Evolutionary conservation across 2,113 vertebrate genomes (phyloP), one percentile per base, ranked within the genome.

Genomic region (Mesitornis unicolor): DNA sequence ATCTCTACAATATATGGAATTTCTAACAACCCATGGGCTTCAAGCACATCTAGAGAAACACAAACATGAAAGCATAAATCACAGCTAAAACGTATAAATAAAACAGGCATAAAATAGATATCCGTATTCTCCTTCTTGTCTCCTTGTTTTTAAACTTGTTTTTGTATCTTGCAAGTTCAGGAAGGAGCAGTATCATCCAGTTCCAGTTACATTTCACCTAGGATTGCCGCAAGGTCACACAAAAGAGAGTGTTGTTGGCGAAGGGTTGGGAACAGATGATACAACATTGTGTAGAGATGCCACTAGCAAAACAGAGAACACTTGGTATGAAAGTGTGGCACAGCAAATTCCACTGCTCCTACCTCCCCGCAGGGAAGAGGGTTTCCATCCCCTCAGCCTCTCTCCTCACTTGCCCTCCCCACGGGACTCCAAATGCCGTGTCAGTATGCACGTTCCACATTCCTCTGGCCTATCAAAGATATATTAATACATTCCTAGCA

Each of bases 401-500:
- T 87, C 84, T 92, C 83, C 80, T 91, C 68, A 79, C 74, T 96
- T 95, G 84, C 89, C 81, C 75, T 91, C 56, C 92, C 67, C 17
- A 79, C 43, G 83, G 64, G 88, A 81, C 85, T 96, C 54, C 65
- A 94, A 96, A 95, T 22, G 59, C 84, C 61, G 67, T 63, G 67
- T 95, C 69, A 90, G 71, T 68, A 95, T 81, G 75, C 82, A 73
- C 94, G 96, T 96, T 97, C 95, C 85, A 94, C 88, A 90, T 97
- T 94, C 96, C 93, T 97, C 94, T 90, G 90, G 95, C 84, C 85
- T 96, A 96, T 92, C 96, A 90, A 73, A 87, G 90, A 69, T 28
- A 95, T 97, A 98, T 96, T 95, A 97, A 97, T 98, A 97, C 95
- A 98, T 98, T 98, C 96, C 95, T 97, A 91, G 71, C 84, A 77